A percentile compares a stretch with the other conserved stretches of the same genome.
Conservation (phyloP, 2,797 vertebrate genomes). For the Etheostoma perlongum region DNA sequence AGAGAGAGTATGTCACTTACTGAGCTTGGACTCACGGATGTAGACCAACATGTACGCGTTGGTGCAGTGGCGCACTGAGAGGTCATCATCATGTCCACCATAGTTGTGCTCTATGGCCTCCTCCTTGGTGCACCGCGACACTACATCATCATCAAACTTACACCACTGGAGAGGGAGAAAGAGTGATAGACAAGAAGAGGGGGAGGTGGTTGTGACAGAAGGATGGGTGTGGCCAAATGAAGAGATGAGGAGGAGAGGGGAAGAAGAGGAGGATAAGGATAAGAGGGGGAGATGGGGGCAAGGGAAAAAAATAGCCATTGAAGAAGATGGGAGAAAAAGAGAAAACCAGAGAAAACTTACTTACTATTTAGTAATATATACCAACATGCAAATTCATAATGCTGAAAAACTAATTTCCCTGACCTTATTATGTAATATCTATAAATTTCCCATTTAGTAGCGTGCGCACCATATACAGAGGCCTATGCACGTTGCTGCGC, state of each 20-base stretch:
- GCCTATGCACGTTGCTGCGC: no score
- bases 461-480: no score
- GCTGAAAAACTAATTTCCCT: neutral
- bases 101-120: slow-evolving; percentile 99
- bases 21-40: slow-evolving; percentile 97
- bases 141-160: slow-evolving; percentile 98
- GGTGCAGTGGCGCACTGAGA: slow-evolving; percentile 98
- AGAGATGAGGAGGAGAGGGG: neutral
- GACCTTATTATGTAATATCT: no score
- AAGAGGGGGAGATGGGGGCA: neutral
- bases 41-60: slow-evolving; percentile 99
- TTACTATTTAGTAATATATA: no score
- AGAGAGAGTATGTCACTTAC: slow-evolving; percentile 80
- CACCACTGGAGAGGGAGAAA: slow-evolving; percentile 89
- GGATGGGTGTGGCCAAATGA: neutral
- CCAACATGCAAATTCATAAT: neutral
- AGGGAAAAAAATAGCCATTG: neutral
- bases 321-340: neutral
- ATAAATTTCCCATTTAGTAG: no score
- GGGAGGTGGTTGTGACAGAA: neutral
- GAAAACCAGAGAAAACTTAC: slow-evolving; percentile 34
- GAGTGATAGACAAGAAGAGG: neutral
- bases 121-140: slow-evolving; percentile 98
- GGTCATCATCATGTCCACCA: slow-evolving; percentile 96
- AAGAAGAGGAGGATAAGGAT: neutral